Evolutionary conservation across 2,888 invertebrate species (phyloP).

Genomic region (Tiphia femorata): DNA sequence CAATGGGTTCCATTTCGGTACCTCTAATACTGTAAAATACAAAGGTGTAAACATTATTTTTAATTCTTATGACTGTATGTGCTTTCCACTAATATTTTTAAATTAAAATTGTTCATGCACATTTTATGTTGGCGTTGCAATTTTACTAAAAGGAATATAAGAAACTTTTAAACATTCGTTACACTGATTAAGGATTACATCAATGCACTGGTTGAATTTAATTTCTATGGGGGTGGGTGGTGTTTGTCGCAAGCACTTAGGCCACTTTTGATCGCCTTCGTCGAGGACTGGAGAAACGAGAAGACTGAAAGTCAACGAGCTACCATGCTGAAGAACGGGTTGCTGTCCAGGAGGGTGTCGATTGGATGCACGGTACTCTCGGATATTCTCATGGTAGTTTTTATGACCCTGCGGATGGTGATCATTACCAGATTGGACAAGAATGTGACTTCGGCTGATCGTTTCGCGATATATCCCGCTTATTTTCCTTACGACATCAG

Average conservation of each 20-base stretch:
- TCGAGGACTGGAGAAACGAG: conserved; percentile 20
- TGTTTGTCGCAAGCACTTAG: conserved; percentile 28
- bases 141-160: too few species aligned
- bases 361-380: conserved; percentile 30
- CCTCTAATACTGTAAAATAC: too few species aligned
- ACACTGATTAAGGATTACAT: too few species aligned
- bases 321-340: conserved; percentile 23
- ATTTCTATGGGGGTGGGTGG: too few species aligned
- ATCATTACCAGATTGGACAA: conserved; percentile 2
- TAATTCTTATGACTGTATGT: too few species aligned
- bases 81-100: too few species aligned
- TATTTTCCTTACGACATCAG: conserved; percentile 31
- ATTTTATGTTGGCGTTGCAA: too few species aligned
- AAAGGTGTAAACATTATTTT: too few species aligned
- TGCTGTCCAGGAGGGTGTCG: conserved; percentile 9
- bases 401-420: conserved; percentile 2
- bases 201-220: too few species aligned
- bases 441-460: not conserved
- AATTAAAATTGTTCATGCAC: too few species aligned
- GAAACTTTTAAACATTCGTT: too few species aligned
- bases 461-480: conserved; percentile 11
- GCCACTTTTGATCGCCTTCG: conserved; percentile 18
- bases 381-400: conserved; percentile 21
- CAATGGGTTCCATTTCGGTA: too few species aligned
- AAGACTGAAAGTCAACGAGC: not conserved